Evolutionary conservation across 2,113 vertebrate species (phyloP).

Genomic region (Lophura nycthemera): DNA sequence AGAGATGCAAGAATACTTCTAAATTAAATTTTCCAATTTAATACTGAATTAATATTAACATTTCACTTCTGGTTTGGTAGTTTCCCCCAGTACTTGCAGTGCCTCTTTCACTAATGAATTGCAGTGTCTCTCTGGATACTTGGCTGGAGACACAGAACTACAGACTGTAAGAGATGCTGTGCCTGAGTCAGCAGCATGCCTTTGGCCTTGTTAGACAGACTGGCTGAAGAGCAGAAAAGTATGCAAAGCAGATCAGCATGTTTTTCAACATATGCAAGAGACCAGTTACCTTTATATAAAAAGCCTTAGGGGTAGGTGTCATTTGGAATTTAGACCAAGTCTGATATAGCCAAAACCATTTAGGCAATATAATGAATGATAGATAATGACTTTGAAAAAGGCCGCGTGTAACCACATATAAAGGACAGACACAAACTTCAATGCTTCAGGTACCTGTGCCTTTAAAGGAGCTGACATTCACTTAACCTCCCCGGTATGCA

Average conservation of each 20-base stretch:
- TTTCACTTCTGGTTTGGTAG: neutral
- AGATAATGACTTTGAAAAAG: neutral
- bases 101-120: neutral
- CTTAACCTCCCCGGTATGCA: conserved; percentile 32
- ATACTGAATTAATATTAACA: neutral
- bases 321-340: neutral
- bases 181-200: conserved; percentile 6
- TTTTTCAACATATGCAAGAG: neutral
- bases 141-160: neutral
- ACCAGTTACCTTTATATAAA: neutral
- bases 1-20: neutral
- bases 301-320: neutral
- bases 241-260: neutral
- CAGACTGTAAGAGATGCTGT: neutral
- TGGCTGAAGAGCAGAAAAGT: neutral
- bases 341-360: neutral
- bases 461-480: conserved; percentile 48
- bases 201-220: neutral
- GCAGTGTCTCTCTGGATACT: neutral
- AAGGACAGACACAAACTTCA: neutral
- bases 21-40: neutral
- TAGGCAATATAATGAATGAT: neutral
- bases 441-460: neutral
- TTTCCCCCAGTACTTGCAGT: neutral
- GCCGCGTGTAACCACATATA: neutral